Evolutionary conservation across 1,140 invertebrate species (phyloP), one percentile per base, ranked within the genome.

Genomic region (Adelges cooleyi): DNA sequence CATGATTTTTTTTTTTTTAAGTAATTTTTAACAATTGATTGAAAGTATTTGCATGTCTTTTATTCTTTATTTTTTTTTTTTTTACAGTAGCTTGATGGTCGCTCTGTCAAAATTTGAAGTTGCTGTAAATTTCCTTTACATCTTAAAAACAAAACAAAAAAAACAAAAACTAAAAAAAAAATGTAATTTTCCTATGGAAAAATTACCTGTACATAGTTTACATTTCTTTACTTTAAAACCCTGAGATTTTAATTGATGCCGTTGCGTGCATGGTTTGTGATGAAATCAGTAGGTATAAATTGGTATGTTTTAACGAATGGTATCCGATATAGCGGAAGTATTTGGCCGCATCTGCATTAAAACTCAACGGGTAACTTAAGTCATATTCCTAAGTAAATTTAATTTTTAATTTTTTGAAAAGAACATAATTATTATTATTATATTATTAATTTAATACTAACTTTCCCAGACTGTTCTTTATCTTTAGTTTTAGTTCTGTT

Each of bases 401-500:
- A 62, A 62, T 48, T 59, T 56, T 56, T 56, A 56, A 25, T 56
- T 42, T 59, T 62, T 59, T 59, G 25, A 48, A 62, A n/a, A 62
- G 25, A 62, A 33, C 56, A 48, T 62, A 59, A 49, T 33, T 25
- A 59, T 62, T 15, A 46, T 62, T 62, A 48, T 62, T 62, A 62
- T 15, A 46, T 62, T 62, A 48, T 62, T 62, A 62, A 62, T 48
- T 62, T 62, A 62, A 62, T 27, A 62, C 44, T 48, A 62, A 62
- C 56, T 46, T 62, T 62, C 5, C 56, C 56, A 29, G 56, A 62
- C 56, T 62, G 56, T 48, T 62, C 54, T 59, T 59, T 29, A 46
- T 59, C 42, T 59, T 59, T 62, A 62, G 56, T 62, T 62, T 59
- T 59, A 59, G 54, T 59, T 62, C 42, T 62, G 25, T 62, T 62